phyloP scores from a whole-genome alignment of 2,113 vertebrate genomes.

The Ammodytes dubius region DNA sequence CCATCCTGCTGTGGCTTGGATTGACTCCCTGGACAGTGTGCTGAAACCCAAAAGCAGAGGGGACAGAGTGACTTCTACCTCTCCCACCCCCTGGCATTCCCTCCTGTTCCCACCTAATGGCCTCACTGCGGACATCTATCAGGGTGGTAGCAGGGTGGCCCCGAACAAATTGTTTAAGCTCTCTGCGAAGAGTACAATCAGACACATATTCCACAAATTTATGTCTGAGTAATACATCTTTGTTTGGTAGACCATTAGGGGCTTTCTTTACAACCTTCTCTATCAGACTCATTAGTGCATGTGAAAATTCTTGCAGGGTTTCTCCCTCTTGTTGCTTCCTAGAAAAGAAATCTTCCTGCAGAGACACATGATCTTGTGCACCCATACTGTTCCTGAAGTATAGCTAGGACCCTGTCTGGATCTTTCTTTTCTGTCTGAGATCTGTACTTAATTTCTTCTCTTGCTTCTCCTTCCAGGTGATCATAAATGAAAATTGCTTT shows the following conservation, averaged over 20 bases:
- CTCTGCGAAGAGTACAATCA: not conserved
- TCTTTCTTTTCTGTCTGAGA: constrained; percentile 8
- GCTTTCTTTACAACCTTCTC: too few species aligned
- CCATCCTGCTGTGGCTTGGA: not conserved
- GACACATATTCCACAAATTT: too few species aligned
- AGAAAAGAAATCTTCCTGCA: constrained; percentile 31
- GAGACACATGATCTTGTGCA: constrained; percentile 22
- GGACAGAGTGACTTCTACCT: constrained; percentile 16
- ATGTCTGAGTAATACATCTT: too few species aligned
- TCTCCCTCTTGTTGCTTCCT: constrained; percentile 28
- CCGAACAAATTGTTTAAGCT: not conserved
- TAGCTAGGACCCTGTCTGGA: not conserved
- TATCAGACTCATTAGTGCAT: too few species aligned
- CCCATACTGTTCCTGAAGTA: constrained; percentile 10
- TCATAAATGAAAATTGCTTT: constrained; percentile 29
- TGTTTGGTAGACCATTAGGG: too few species aligned
- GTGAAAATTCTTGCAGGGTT: too few species aligned
- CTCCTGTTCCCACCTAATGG: constrained; percentile 12
- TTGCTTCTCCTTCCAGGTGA: constrained; percentile 23
- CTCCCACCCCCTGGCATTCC: not conserved
- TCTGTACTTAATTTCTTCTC: constrained; percentile 22
- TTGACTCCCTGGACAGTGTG: not conserved
- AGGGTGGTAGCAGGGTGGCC: constrained; percentile 1
- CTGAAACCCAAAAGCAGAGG: not conserved
- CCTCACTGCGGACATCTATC: constrained; percentile 24